phyloP scores from a whole-genome alignment of 1,140 invertebrate species.

The Drosophila neocordata region DNA sequence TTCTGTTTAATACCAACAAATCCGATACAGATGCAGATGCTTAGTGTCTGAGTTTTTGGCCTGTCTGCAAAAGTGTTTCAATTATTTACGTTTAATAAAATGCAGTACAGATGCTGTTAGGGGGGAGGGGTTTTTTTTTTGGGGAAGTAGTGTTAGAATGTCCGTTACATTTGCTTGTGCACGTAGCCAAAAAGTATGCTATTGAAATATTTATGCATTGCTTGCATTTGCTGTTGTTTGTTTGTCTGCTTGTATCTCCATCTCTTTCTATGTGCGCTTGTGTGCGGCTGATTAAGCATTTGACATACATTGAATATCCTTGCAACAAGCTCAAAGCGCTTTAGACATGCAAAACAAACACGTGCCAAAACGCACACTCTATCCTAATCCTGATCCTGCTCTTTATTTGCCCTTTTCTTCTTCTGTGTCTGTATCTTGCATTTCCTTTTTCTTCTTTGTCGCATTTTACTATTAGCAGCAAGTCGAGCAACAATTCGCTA shows the following conservation, averaged over 20 bases:
- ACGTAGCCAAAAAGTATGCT: slow-evolving; percentile 77
- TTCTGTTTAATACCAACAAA: not conserved
- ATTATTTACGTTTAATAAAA: slow-evolving; percentile 73
- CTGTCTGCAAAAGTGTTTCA: slow-evolving; percentile 41
- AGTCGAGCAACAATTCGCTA: slow-evolving; percentile 73
- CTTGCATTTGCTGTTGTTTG: slow-evolving; percentile 66
- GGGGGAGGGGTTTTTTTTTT: not conserved
- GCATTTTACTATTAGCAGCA: slow-evolving; percentile 76
- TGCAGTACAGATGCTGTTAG: slow-evolving; percentile 39
- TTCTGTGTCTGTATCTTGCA: slow-evolving; percentile 9
- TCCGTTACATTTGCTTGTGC: slow-evolving; percentile 29
- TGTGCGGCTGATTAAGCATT: slow-evolving; percentile 74
- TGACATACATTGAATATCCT: slow-evolving; percentile 68
- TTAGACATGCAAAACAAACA: slow-evolving; percentile 76
- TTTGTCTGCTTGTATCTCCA: not conserved
- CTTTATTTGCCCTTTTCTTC: not conserved
- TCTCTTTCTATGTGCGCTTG: slow-evolving; percentile 18
- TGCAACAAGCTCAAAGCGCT: slow-evolving; percentile 61
- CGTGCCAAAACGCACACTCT: slow-evolving; percentile 62
- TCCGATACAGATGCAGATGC: not conserved
- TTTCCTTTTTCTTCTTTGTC: slow-evolving; percentile 47
- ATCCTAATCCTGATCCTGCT: not conserved
- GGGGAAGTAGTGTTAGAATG: slow-evolving; percentile 15
- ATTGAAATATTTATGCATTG: slow-evolving; percentile 77
- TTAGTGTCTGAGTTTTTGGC: slow-evolving; percentile 6